Percentiles rank a stretch among this genome's conserved stretches.
phyloP scores from a whole-genome alignment of 2,797 vertebrate species.

The Cynopterus sphinx region DNA sequence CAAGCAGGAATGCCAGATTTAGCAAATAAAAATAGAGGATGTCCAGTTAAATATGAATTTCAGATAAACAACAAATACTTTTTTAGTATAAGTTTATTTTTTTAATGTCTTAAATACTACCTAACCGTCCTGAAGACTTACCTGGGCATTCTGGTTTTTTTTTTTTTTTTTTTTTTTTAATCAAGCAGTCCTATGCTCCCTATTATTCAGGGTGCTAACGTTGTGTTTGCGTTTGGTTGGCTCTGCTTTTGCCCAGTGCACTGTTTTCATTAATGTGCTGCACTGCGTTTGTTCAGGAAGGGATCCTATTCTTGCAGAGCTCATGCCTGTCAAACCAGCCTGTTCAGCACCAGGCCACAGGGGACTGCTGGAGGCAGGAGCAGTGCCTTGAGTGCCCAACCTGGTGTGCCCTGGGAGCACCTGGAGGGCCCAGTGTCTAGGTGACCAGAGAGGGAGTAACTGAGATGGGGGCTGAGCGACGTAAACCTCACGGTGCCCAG shows the following conservation, averaged over 20 bases:
- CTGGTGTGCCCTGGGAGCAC: not conserved
- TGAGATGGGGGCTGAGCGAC: not conserved
- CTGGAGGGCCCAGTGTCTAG: rapidly evolving
- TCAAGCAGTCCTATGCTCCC: not conserved
- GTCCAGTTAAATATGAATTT: not conserved
- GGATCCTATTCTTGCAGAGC: not conserved
- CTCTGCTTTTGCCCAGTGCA: not conserved
- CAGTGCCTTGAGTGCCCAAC: not conserved
- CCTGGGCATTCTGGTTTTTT: not conserved
- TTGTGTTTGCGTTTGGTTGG: not conserved
- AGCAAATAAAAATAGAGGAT: not conserved
- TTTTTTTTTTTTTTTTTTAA: not conserved
- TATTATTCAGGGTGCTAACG: not conserved
- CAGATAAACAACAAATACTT: not conserved
- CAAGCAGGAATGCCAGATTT: not conserved
- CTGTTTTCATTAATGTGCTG: not conserved
- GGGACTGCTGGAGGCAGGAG: not conserved
- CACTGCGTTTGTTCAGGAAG: not conserved
- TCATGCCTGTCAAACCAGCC: not conserved
- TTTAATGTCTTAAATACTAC: not conserved
- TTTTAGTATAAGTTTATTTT: not conserved
- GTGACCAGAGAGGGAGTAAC: not conserved
- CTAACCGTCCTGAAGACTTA: not conserved
- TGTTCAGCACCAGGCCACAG: not conserved
- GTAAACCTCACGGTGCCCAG: not conserved